A percentile compares a stretch with the other conserved stretches of the same genome.
phyloP scores from a whole-genome alignment of 2,888 invertebrate species.

The Serripes groenlandicus region DNA sequence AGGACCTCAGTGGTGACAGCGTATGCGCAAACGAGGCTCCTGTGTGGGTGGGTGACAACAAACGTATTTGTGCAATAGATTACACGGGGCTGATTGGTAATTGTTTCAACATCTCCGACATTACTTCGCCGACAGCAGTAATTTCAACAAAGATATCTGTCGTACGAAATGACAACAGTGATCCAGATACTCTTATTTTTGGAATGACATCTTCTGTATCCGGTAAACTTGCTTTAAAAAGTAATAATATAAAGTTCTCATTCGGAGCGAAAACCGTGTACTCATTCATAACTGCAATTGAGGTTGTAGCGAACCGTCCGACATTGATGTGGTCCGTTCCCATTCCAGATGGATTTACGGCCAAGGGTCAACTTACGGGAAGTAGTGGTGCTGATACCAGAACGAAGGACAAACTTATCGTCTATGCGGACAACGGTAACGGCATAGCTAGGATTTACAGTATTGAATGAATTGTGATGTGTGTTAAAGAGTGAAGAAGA shows the following conservation, averaged over 20 bases:
- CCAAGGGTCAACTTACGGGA: slow-evolving; percentile 53
- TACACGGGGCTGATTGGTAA: not conserved
- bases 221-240: too few relatives aligned
- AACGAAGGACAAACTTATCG: slow-evolving; percentile 34
- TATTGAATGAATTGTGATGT: too few relatives aligned
- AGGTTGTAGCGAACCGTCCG: not conserved
- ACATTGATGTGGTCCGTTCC: slow-evolving; percentile 39
- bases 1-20: slow-evolving; percentile 8
- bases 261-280: not conserved
- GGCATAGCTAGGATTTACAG: slow-evolving; percentile 7
- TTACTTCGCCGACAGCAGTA: not conserved
- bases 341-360: slow-evolving; percentile 37
- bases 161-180: slow-evolving; percentile 34
- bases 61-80: not conserved
- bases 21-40: slow-evolving; percentile 8
- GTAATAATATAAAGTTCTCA: not conserved
- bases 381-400: slow-evolving; percentile 27
- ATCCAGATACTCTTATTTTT: slow-evolving; percentile 57
- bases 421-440: slow-evolving; percentile 32
- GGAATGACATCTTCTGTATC: slow-evolving; percentile 23
- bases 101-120: not conserved
- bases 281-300: slow-evolving; percentile 35
- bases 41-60: not conserved
- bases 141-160: slow-evolving; percentile 63
- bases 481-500: too few relatives aligned